Conservation (phyloP, 2,797 vertebrate species). For the Myotis findleyi region DNA sequence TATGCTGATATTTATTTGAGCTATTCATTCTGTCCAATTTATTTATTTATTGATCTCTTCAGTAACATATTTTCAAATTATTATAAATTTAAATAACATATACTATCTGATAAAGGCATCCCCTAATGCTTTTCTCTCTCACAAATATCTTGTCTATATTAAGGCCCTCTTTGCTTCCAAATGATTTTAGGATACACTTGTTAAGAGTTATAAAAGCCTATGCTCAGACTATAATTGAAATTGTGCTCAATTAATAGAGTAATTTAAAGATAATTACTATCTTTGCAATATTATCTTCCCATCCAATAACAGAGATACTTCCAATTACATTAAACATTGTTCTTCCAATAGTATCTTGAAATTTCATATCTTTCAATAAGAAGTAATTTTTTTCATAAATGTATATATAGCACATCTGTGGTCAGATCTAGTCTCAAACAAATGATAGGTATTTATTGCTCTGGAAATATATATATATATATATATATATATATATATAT, state of each 20-base stretch:
- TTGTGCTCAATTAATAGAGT: background rate
- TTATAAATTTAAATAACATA: background rate
- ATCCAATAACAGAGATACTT: background rate
- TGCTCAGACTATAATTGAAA: background rate
- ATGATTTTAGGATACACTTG: background rate
- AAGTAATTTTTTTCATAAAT: background rate
- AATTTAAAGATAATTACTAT: background rate
- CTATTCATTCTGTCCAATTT: background rate
- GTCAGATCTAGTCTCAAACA: background rate
- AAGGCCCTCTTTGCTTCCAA: background rate
- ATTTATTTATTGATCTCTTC: background rate
- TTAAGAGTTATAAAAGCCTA: background rate
- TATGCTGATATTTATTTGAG: background rate
- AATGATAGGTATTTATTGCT: background rate
- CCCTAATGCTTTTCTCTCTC: background rate
- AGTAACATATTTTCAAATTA: background rate
- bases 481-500: background rate
- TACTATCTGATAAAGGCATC: background rate
- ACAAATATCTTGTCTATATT: background rate
- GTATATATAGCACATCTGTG: background rate
- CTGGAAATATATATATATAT: background rate
- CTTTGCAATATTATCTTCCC: background rate
- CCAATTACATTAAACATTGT: background rate
- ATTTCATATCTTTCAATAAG: background rate
- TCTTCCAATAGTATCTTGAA: background rate